Conservation (phyloP, 2,888 invertebrate genomes). For the Drosophila flavopinicola region DNA sequence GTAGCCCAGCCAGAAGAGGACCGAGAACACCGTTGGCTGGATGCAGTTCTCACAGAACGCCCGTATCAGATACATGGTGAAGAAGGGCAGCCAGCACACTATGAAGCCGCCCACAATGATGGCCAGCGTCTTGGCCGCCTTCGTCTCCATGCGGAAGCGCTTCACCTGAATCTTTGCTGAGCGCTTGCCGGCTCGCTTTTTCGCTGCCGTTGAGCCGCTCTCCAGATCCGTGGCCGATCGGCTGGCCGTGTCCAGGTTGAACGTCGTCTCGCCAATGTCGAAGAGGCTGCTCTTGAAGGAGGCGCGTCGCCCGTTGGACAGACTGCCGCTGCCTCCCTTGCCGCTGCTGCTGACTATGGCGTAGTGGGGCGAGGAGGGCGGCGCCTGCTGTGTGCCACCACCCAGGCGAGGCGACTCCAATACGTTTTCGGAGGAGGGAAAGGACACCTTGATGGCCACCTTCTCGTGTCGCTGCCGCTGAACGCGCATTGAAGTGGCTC, state of each 20-base stretch:
- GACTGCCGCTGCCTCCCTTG: constrained; percentile 45
- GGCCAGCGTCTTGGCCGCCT: constrained; percentile 97
- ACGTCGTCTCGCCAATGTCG: constrained; percentile 83
- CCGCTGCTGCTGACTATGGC: constrained; percentile 68
- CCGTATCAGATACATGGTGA: constrained; percentile 95
- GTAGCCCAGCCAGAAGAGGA: constrained; percentile 98
- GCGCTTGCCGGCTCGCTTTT: constrained; percentile 91
- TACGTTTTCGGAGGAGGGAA: constrained; percentile 91
- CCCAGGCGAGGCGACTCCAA: constrained; percentile 64
- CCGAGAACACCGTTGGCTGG: constrained; percentile 92
- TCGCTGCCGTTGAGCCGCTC: constrained; percentile 82
- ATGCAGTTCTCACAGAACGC: constrained; percentile 95
- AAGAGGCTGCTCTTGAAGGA: constrained; percentile 82
- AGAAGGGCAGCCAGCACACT: constrained; percentile 98
- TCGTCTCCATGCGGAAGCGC: constrained; percentile 96
- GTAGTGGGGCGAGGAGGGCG: constrained; percentile 67
- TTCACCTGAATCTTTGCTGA: constrained; percentile 96
- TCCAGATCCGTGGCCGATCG: constrained; percentile 50
- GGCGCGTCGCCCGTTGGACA: constrained; percentile 77
- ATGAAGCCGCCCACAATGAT: constrained; percentile 99
- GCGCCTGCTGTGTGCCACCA: constrained; percentile 69
- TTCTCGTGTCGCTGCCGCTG: constrained; percentile 88
- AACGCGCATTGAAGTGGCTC: constrained; percentile 86
- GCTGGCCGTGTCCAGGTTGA: constrained; percentile 72
- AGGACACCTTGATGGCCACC: constrained; percentile 93